phyloP scores from a whole-genome alignment of 2,797 vertebrate species.

The Crocidura indochinensis region DNA sequence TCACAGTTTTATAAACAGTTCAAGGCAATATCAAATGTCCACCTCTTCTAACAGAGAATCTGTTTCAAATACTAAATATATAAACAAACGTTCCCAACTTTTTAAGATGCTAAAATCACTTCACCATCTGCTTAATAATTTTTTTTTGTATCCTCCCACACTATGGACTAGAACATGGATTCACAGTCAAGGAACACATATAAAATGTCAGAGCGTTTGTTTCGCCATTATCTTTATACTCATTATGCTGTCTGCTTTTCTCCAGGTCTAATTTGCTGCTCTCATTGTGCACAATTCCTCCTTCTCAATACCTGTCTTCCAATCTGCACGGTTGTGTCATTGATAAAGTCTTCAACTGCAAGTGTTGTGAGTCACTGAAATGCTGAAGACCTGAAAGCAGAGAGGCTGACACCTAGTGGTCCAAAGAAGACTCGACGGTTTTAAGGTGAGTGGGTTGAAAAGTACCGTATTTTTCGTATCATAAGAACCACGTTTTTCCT shows the following conservation, averaged over 20 bases:
- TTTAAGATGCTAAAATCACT: not conserved
- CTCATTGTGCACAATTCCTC: not conserved
- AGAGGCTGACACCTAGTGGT: conserved; percentile 90
- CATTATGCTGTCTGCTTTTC: not conserved
- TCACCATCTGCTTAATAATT: not conserved
- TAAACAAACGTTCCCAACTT: too few relatives aligned
- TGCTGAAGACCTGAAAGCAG: conserved; percentile 81
- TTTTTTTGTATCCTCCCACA: not conserved
- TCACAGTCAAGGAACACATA: not conserved
- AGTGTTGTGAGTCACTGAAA: not conserved
- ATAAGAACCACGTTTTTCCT: too few relatives aligned
- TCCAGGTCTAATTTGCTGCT: not conserved
- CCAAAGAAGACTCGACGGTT: conserved; percentile 65
- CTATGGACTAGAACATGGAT: not conserved
- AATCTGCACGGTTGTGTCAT: conserved; percentile 69
- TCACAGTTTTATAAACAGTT: conserved; percentile 10
- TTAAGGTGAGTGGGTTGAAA: not conserved
- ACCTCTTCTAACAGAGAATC: not conserved
- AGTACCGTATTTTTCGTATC: too few relatives aligned
- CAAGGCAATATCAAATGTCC: not conserved
- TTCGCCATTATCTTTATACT: conserved; percentile 14
- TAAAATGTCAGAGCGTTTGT: conserved; percentile 40
- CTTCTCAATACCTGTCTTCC: conserved; percentile 13
- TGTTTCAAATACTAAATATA: not conserved
- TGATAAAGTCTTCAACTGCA: conserved; percentile 78